Percentiles rank a stretch among this genome's conserved stretches.
Conservation (phyloP, 2,888 invertebrate genomes). For the Dione juno region DNA sequence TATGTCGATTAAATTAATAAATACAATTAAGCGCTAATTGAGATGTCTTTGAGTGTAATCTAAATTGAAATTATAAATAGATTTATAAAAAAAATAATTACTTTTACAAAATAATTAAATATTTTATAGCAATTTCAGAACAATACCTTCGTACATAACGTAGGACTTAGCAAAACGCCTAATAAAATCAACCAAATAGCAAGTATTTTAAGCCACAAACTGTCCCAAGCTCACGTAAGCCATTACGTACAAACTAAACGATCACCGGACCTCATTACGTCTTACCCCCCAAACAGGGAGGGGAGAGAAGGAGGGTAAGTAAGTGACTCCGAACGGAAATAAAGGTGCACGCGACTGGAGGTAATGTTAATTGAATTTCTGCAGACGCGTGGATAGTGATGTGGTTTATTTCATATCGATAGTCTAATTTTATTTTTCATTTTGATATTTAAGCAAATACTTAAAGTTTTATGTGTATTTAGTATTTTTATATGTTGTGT, state of each 20-base stretch:
- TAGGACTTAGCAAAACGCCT: slow-evolving; percentile 14
- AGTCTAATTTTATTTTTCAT: slow-evolving; percentile 34
- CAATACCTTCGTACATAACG: not conserved
- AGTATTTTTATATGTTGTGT: too few relatives aligned
- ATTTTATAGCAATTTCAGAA: not conserved
- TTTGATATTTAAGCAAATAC: not conserved
- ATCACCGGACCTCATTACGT: slow-evolving; percentile 82
- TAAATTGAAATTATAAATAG: too few relatives aligned
- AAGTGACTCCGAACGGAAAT: slow-evolving; percentile 84
- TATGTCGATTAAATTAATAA: too few relatives aligned
- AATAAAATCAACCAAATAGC: slow-evolving; percentile 44
- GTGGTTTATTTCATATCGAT: slow-evolving; percentile 50
- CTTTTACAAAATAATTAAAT: too few relatives aligned
- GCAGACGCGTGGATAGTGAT: slow-evolving; percentile 73
- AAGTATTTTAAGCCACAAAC: slow-evolving; percentile 47
- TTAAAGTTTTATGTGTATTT: not conserved
- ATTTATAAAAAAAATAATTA: too few relatives aligned
- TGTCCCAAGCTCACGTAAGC: slow-evolving; percentile 70
- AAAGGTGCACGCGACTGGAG: slow-evolving; percentile 84
- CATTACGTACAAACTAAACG: slow-evolving; percentile 82
- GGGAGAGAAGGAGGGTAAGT: slow-evolving; percentile 53
- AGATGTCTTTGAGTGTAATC: too few relatives aligned
- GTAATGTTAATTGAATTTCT: slow-evolving; percentile 85
- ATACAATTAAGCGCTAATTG: too few relatives aligned
- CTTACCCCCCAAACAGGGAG: slow-evolving; percentile 54